A percentile compares a stretch with the other conserved stretches of the same genome.
These are phyloP conservation scores for Blastomussa wellsi DNA, from an alignment of 92 coral and sea anemone species.

Conservation along the genomic window DNA sequence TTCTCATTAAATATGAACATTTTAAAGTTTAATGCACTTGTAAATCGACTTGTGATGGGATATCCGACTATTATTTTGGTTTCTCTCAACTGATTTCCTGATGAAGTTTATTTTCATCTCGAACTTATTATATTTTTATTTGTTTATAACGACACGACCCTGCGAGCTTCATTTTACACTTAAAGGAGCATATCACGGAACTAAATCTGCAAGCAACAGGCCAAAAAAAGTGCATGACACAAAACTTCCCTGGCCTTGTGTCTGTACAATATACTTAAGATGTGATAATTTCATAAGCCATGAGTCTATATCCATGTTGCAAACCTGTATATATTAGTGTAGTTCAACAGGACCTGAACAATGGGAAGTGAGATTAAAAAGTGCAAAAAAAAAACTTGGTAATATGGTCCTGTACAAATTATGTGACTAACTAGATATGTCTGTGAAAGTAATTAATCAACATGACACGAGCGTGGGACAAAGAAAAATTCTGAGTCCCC, in stretches of 20 bases:
- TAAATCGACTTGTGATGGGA: constrained; percentile 46
- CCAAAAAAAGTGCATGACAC: background rate
- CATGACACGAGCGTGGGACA: too few relatives aligned
- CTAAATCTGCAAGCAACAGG: background rate
- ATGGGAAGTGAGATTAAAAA: too few relatives aligned
- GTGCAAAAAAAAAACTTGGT: too few relatives aligned
- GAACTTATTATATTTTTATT: background rate
- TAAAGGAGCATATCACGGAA: background rate
- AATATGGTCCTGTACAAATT: too few relatives aligned
- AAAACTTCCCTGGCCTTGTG: background rate
- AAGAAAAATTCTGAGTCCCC: too few relatives aligned
- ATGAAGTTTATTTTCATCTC: constrained; percentile 32
- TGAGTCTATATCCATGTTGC: background rate
- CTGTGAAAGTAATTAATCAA: too few relatives aligned
- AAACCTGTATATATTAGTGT: background rate
- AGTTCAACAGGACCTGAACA: background rate
- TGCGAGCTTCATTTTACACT: background rate
- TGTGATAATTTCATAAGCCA: background rate
- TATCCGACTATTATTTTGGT: constrained; percentile 44
- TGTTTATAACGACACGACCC: constrained; percentile 16
- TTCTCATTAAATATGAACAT: constrained; percentile 90
- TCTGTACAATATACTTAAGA: background rate
- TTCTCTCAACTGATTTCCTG: constrained; percentile 40
- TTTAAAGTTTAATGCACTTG: constrained; percentile 81
- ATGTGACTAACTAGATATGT: too few relatives aligned